Conservation (phyloP, 2,888 invertebrate species). For the Dasypolia templi region DNA sequence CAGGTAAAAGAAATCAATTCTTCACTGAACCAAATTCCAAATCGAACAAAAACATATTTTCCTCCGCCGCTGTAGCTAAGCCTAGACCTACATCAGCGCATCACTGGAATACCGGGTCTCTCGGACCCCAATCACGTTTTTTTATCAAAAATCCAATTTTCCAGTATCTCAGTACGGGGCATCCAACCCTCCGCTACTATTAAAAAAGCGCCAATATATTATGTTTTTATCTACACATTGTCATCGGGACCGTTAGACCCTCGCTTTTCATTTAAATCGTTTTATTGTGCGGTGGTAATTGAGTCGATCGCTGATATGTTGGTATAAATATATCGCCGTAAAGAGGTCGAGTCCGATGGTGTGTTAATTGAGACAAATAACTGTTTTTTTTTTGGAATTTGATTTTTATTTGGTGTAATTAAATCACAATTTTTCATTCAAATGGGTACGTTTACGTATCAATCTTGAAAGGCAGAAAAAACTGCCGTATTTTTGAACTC, state of each 20-base stretch:
- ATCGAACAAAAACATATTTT: constrained; percentile 29
- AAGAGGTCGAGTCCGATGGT: constrained; percentile 21
- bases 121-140: constrained; percentile 74
- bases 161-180: constrained; percentile 66
- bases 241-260: constrained; percentile 71
- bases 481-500: too few relatives aligned
- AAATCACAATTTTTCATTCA: neutral
- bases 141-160: constrained; percentile 81
- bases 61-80: constrained; percentile 11
- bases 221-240: constrained; percentile 74
- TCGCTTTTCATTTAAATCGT: constrained; percentile 67
- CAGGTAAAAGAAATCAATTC: constrained; percentile 15
- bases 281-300: constrained; percentile 70
- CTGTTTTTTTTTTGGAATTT: neutral
- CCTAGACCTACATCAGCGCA: constrained; percentile 62
- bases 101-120: constrained; percentile 55
- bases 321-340: constrained; percentile 40
- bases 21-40: constrained; percentile 10
- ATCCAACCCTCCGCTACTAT: constrained; percentile 69
- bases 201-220: constrained; percentile 69
- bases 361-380: constrained; percentile 32
- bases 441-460: neutral
- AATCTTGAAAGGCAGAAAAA: neutral
- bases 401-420: constrained; percentile 3
- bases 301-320: constrained; percentile 55